Base-by-base conservation (phyloP, 2,113 vertebrate genomes). In the human region DNA sequence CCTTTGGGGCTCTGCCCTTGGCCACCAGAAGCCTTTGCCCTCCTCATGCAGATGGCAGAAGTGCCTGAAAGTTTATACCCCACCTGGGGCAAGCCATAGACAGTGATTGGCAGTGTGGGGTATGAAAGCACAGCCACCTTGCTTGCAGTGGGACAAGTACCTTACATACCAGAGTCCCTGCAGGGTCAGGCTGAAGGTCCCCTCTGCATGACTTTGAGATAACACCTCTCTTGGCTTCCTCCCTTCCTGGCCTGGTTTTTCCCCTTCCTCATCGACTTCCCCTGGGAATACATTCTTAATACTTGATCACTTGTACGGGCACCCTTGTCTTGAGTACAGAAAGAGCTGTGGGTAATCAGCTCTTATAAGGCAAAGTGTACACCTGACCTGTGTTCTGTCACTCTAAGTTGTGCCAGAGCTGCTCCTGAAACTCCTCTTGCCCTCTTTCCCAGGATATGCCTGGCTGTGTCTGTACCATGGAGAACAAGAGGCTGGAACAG, bases 261-360 rank as follows among this genome's bases (percentile, higher is more conserved):
- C 32, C 8, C 13, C 8, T 23, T 50, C 32, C 73, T 83, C 43
- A 30, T 18, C 18, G 30, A 17, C 30, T 30, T 64, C 43, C 22
- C 52, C 35, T 72, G 11, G 32, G 22, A 81, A 59, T 30, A 76
- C 9, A 5, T 81, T 78, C n/a, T 90, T 55, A 59, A 55, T 17
- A 14, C 30, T 5, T 50, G 48, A 66, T 76, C 32, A 40, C 5
- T 79, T 70, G 38, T 50, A 76, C 3, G 2, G 59, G n/a, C 75
- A 89, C 43, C n/a, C 40, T 94, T 52, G 50, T 75, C 48, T 79
- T 92, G 35, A 25, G 30, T 83, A 73, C 25, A 27, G n/a, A 93
- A 92, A 48, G 18, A 22, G 50, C 14, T 59, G 6, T 5, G 38
- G 22, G 35, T 18, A 52, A 57, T 32, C 61, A 75, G 38, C 38